Conservation (phyloP, 1,140 invertebrate genomes). For the Bombyx mori region DNA sequence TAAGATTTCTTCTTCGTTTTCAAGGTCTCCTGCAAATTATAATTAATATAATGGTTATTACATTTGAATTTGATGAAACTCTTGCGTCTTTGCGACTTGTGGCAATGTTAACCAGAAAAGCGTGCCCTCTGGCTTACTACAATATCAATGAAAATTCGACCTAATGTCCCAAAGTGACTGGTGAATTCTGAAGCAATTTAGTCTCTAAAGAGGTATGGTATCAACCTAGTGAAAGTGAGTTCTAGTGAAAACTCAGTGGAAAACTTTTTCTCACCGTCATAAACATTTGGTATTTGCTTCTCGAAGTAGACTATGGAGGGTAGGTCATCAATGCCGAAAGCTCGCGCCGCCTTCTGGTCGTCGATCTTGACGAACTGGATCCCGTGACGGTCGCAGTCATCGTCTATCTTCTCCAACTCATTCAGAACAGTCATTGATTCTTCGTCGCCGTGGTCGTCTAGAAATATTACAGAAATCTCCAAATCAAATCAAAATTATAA, state of each 20-base stretch:
- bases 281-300: slow-evolving; percentile 92
- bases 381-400: slow-evolving; percentile 91
- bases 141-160: too few relatives aligned
- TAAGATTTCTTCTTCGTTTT: slow-evolving; percentile 92
- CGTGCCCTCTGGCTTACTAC: too few relatives aligned
- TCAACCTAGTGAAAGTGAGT: too few relatives aligned
- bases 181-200: too few relatives aligned
- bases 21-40: slow-evolving; percentile 79
- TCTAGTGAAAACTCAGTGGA: too few relatives aligned
- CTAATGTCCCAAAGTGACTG: too few relatives aligned
- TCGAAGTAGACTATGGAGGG: slow-evolving; percentile 94
- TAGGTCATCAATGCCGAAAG: slow-evolving; percentile 88
- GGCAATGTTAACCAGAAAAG: neutral
- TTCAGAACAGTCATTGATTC: slow-evolving; percentile 86
- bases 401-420: slow-evolving; percentile 93
- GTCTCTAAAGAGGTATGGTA: too few relatives aligned
- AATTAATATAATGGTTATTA: too few relatives aligned
- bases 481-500: neutral
- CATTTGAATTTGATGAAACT: neutral
- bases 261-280: slow-evolving; percentile 77
- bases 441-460: slow-evolving; percentile 88
- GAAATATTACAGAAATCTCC: slow-evolving; percentile 13
- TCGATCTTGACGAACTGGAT: slow-evolving; percentile 96
- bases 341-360: slow-evolving; percentile 83
- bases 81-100: neutral